A percentile compares a stretch with the other conserved stretches of the same genome.
Conservation (phyloP, 2,888 invertebrate species). For the Liposcelis brunnea region DNA sequence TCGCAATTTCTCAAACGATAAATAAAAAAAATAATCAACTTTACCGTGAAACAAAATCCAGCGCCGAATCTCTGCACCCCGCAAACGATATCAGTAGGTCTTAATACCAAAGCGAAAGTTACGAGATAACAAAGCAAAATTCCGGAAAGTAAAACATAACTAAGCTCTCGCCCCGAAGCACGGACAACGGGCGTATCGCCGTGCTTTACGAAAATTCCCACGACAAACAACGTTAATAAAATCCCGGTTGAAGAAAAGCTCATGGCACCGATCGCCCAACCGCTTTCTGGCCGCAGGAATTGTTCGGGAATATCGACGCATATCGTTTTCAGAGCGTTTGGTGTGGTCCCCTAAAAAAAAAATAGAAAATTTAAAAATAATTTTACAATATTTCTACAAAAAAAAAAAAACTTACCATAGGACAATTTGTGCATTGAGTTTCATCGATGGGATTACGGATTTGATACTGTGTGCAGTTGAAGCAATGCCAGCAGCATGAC, state of each 20-base stretch:
- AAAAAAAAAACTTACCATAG: conserved; percentile 22
- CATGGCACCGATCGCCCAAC: conserved; percentile 79
- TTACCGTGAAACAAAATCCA: conserved; percentile 80
- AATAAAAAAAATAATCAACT: background rate
- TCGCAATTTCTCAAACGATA: background rate
- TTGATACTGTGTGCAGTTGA: conserved; percentile 76
- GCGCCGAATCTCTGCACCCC: conserved; percentile 81
- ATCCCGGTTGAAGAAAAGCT: conserved; percentile 74
- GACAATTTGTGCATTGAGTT: conserved; percentile 69
- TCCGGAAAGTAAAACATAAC: conserved; percentile 78
- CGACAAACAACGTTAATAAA: conserved; percentile 55
- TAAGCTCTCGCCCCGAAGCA: conserved; percentile 78
- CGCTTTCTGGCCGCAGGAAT: conserved; percentile 62
- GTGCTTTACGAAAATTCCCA: conserved; percentile 64
- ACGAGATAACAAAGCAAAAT: conserved; percentile 82
- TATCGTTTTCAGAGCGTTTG: conserved; percentile 52
- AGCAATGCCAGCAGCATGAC: conserved; percentile 89
- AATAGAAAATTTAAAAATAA: background rate
- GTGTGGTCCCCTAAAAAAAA: conserved; percentile 50
- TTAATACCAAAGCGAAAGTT: conserved; percentile 78
- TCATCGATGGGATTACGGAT: conserved; percentile 64
- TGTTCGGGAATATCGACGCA: conserved; percentile 69
- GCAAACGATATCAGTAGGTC: conserved; percentile 74
- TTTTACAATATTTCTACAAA: no score
- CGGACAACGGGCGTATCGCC: conserved; percentile 95